Evolutionary conservation across 1,140 invertebrate species (phyloP).

Genomic region (Hycleus cichorii): DNA sequence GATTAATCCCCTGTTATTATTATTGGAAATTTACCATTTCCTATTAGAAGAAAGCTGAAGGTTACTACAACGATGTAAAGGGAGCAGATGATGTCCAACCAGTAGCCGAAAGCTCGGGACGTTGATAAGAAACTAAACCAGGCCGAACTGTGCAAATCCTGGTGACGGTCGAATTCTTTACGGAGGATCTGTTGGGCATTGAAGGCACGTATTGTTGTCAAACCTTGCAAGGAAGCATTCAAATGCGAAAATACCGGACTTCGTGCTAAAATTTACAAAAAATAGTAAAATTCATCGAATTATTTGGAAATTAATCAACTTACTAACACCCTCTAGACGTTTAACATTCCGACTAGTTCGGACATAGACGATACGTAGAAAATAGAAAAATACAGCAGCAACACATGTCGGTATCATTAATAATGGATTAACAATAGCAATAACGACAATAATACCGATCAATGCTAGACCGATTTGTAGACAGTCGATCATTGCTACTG

Average conservation of each 20-base stretch:
- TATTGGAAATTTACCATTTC: conserved; percentile 38
- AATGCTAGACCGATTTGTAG: conserved; percentile 64
- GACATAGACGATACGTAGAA: conserved; percentile 48
- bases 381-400: conserved; percentile 63
- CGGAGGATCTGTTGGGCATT: conserved; percentile 57
- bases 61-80: conserved; percentile 47
- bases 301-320: conserved; percentile 18
- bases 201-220: conserved; percentile 85
- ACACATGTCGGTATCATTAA: conserved; percentile 62
- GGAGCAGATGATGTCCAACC: conserved; percentile 52
- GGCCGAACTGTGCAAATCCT: conserved; percentile 64
- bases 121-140: conserved; percentile 57
- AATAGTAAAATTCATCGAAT: conserved; percentile 18
- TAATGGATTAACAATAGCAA: conserved; percentile 67
- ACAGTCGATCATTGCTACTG: conserved; percentile 47
- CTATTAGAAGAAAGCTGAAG: conserved; percentile 40
- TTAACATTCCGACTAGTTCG: conserved; percentile 58
- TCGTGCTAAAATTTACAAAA: conserved; percentile 45
- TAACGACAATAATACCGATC: conserved; percentile 66
- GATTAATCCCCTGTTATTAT: neutral
- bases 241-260: conserved; percentile 84
- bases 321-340: conserved; percentile 51
- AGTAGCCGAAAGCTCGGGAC: conserved; percentile 58
- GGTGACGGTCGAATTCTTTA: conserved; percentile 52
- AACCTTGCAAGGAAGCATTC: conserved; percentile 78